Evolutionary conservation across 1,140 invertebrate species (phyloP).

Genomic region (Drosophila ananassae): DNA sequence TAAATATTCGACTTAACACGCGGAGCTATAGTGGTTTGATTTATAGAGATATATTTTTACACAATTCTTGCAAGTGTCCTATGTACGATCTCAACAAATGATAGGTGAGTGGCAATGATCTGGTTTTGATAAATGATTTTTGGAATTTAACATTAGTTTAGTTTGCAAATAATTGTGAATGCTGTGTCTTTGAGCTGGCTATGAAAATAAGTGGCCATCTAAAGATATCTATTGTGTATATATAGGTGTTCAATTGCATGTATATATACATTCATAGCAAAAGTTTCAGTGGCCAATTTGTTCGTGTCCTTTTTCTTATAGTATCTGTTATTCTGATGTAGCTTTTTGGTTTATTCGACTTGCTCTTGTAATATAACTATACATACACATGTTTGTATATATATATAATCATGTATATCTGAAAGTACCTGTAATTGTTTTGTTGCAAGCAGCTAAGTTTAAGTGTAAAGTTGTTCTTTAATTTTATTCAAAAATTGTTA

Average conservation of each 20-base stretch:
- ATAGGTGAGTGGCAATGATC: too few relatives aligned
- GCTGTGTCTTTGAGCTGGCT: conserved; percentile 39
- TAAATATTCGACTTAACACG: conserved; percentile 56
- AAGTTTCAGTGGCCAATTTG: conserved; percentile 62
- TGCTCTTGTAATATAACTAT: conserved; percentile 40
- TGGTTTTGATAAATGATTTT: not conserved
- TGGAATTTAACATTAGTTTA: not conserved
- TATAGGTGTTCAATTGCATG: conserved; percentile 44
- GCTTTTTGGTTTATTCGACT: conserved; percentile 26
- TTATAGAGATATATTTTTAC: conserved; percentile 35
- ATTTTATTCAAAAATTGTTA: conserved; percentile 56
- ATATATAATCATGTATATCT: conserved; percentile 70
- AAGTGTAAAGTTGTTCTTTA: conserved; percentile 76
- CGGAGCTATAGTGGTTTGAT: conserved; percentile 50
- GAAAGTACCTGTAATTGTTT: conserved; percentile 81
- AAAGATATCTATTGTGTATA: conserved; percentile 51
- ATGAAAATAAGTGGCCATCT: conserved; percentile 54
- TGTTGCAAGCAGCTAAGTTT: conserved; percentile 80
- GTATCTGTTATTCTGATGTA: conserved; percentile 43
- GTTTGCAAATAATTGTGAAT: conserved; percentile 8
- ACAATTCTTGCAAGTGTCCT: not conserved
- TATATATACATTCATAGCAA: conserved; percentile 68
- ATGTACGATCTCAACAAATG: conserved; percentile 35
- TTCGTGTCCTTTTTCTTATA: conserved; percentile 45
- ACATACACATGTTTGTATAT: conserved; percentile 14